Evolutionary conservation across 2,113 vertebrate species (phyloP), one percentile per base, ranked within the genome.

Genomic region (Colius striatus): DNA sequence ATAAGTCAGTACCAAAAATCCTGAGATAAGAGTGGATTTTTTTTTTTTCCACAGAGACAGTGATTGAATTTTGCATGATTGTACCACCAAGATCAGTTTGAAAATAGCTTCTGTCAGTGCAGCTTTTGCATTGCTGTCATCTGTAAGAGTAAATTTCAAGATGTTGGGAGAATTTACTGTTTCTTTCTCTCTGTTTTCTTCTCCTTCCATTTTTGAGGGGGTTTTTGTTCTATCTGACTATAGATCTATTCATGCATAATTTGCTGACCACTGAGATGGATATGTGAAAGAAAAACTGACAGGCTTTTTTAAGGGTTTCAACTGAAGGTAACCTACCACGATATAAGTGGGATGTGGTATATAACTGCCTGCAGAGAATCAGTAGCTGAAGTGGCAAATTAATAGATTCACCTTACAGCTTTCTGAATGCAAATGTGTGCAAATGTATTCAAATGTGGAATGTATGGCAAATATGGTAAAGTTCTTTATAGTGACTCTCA

Each of bases 381-480:
- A 83, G 60, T 85, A 88, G 36, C 20, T 67, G 29, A 93, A 87
- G 19, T 23, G n/a, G 45, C 19, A 90, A 71, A 66, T 23, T 55
- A 65, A 19, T 23, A 66, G 25, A 7, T 67, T 93, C 45, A 72
- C 13, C 16, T 88, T 85, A 29, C 53, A 13, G 21, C 78, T 77
- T 60, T 75, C 36, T 43, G 20, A 54, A 8, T 43, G 21, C 20
- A 12, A 32, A 50, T 41, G 38, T 41, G 38, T 41, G 38, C 38
- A 41, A 41, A 41, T 41, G 38, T 41, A 41, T 41, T 41, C 38
- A 41, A 41, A 41, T 41, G 38, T 41, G 38, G 30, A 50, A 67
- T 17, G 1, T 12, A 11, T 11, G 54, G 5, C 5, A 58, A 50
- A 26, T 29, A 23, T 0, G 0, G 7, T 51, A 0, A 65, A 58